Base-by-base conservation (phyloP, 1,140 invertebrate genomes). In the Dendroctonus ponderosae region DNA sequence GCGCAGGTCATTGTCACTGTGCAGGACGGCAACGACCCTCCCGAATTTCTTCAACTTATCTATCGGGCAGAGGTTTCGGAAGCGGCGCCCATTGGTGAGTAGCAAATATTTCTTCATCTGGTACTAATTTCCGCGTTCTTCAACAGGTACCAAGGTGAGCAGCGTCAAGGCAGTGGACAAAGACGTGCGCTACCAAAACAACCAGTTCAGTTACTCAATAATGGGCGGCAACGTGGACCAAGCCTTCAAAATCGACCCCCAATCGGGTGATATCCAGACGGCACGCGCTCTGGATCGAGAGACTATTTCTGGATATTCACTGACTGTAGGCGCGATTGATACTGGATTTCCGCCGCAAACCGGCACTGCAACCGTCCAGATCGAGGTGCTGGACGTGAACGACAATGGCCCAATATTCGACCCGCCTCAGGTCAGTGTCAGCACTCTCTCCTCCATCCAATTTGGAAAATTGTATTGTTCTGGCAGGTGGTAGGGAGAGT, bases 11-110 rank as follows among this genome's bases (percentile, higher is more conserved):
- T 93, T 38, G 91, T 98, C 62, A 91, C 89, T 0, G 92, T 97
- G 59, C 92, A 96, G 82, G 95, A 97, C 79, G 94, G 94, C 5
- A 97, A 97, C 75, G 94, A 97, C 82, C 93, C 95, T 4, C 95
- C 95, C 0, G 91, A 95, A 78, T 98, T 98, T 77, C 77, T 89
- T 7, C 84, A 91, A 70, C 82, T 82, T 37, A 76, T 86, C 15
- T 96, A 97, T 76, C 86, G 90, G 67, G 85, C 88, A 0, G 84
- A 81, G 40, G 83, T 97, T 6, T 89, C 88, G 12, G 95, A 98
- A 81, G 89, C 88, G 39, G 89, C 87, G 0, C 26, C 26, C 26
- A 26, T 26, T 26, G 26, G 26, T 26, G 26, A 26, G 26, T 26
- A 67, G 76, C 0, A 75, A 5, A 11, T 56, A 3, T 12, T 11